Percentiles rank a stretch among this genome's conserved stretches.
Conservation (phyloP, 2,113 vertebrate genomes). For the Hippocampus abdominalis region DNA sequence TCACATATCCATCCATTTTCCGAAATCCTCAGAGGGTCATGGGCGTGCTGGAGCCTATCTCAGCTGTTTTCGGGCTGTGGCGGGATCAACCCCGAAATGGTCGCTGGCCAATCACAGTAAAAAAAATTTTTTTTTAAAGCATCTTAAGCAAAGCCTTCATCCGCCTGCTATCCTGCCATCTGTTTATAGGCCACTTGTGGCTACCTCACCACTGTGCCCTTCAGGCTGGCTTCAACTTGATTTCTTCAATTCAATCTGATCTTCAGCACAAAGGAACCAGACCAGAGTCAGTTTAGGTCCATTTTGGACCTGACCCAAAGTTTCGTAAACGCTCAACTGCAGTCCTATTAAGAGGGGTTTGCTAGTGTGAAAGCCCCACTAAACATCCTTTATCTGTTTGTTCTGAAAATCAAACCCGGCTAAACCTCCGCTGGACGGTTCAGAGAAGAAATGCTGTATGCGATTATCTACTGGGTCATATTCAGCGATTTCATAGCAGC, state of each 20-base stretch:
- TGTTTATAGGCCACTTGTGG: too few species aligned
- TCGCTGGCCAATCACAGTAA: not conserved
- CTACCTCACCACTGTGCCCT: too few species aligned
- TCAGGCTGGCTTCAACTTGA: not conserved
- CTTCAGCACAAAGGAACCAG: not conserved
- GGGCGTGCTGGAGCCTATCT: too few species aligned
- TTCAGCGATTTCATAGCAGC: constrained; percentile 24
- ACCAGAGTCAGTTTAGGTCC: not conserved
- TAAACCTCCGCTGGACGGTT: constrained; percentile 39
- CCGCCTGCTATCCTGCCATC: too few species aligned
- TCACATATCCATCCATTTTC: not conserved
- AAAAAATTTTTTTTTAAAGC: not conserved
- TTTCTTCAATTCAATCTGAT: not conserved
- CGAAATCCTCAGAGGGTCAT: too few species aligned
- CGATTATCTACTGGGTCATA: constrained; percentile 52
- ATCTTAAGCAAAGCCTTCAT: not conserved
- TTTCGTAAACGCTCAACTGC: too few species aligned
- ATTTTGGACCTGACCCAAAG: not conserved
- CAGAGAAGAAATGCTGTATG: constrained; percentile 51
- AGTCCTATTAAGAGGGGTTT: not conserved
- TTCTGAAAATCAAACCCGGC: not conserved
- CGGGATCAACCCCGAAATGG: too few species aligned
- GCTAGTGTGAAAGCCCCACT: not conserved
- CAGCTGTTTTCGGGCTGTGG: too few species aligned
- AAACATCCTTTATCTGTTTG: not conserved